These are phyloP conservation scores for Passer domesticus DNA, from an alignment of 2,113 vertebrate species.

Conservation along the genomic window DNA sequence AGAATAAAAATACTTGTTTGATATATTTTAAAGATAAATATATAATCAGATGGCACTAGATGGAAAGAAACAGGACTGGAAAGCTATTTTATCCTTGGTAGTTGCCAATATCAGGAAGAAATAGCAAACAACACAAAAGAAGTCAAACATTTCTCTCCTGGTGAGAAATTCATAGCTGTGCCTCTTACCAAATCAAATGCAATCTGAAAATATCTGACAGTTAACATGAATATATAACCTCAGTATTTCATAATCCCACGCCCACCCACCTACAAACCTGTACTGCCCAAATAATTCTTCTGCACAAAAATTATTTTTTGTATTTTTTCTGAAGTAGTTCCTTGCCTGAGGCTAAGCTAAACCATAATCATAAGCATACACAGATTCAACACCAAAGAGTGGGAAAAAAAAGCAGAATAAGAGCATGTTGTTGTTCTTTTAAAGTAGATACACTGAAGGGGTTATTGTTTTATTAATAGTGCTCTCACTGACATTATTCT, in stretches of 20 bases:
- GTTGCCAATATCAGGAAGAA: neutral
- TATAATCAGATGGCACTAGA: neutral
- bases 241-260: neutral
- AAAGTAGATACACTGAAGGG: neutral
- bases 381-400: neutral
- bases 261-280: neutral
- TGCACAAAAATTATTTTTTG: neutral
- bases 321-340: neutral
- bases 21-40: neutral
- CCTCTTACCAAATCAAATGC: neutral
- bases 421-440: neutral
- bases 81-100: neutral
- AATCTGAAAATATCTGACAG: neutral
- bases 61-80: neutral
- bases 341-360: neutral
- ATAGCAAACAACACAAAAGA: neutral
- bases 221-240: neutral
- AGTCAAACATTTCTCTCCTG: neutral
- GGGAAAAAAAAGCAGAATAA: neutral
- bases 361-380: neutral
- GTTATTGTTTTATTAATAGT: constrained; percentile 58
- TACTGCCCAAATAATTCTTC: neutral
- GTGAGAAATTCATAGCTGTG: neutral
- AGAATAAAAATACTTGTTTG: neutral
- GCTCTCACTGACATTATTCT: constrained; percentile 7